A percentile compares a stretch with the other conserved stretches of the same genome.
Evolutionary conservation across 2,797 vertebrate genomes (phyloP).

Genomic region (Lycodopsis pacificus): DNA sequence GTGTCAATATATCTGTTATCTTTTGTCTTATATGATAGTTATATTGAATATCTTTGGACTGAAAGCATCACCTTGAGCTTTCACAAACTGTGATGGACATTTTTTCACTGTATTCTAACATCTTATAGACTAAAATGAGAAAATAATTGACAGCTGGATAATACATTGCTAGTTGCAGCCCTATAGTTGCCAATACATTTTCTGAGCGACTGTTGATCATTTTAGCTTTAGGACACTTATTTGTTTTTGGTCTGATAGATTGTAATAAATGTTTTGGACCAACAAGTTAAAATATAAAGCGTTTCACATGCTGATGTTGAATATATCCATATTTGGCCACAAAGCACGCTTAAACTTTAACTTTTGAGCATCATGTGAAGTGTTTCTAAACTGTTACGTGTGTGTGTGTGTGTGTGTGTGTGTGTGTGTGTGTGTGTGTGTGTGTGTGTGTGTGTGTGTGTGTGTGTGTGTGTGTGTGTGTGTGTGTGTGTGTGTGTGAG

Average conservation of each 20-base stretch:
- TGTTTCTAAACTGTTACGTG: conserved; percentile 13
- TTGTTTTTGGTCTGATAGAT: background rate
- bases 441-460: background rate
- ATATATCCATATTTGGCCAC: background rate
- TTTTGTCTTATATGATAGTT: background rate
- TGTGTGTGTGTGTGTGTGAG: background rate
- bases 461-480: background rate
- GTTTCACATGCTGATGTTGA: conserved; percentile 1
- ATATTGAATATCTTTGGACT: background rate
- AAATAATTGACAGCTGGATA: background rate
- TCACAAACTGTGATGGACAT: background rate
- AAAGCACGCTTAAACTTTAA: background rate
- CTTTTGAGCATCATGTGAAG: conserved; percentile 13
- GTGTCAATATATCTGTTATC: background rate
- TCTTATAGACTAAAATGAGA: background rate
- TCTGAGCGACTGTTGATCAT: background rate
- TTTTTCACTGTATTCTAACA: background rate
- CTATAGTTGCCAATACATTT: background rate
- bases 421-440: background rate
- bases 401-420: background rate
- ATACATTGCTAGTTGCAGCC: background rate
- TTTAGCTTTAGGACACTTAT: background rate
- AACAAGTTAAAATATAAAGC: background rate
- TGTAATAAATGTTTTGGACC: background rate
- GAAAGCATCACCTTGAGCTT: background rate